Percentiles rank a stretch among this genome's conserved stretches.
phyloP scores from a whole-genome alignment of 2,888 invertebrate species.

The Mycogona germanica region DNA sequence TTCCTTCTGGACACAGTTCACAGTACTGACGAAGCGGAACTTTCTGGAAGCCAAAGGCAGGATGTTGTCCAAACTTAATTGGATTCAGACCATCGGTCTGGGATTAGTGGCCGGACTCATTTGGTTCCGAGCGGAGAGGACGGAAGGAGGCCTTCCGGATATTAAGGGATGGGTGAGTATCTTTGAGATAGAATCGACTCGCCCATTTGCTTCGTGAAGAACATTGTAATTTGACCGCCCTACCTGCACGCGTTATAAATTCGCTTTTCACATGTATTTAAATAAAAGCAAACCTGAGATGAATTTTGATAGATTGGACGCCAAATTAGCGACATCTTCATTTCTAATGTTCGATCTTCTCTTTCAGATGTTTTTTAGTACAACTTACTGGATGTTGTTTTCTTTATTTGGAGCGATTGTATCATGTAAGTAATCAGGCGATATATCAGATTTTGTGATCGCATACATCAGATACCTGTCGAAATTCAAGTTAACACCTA shows the following conservation, averaged over 20 bases:
- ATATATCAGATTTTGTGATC: background rate
- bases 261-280: background rate
- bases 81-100: constrained; percentile 59
- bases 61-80: constrained; percentile 62
- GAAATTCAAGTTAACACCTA: background rate
- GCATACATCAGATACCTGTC: background rate
- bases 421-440: constrained; percentile 58
- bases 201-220: background rate
- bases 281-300: too few relatives aligned
- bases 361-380: constrained; percentile 60
- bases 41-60: constrained; percentile 60
- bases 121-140: constrained; percentile 64
- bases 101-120: constrained; percentile 59
- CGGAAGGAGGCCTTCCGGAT: constrained; percentile 59
- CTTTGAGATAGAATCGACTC: background rate
- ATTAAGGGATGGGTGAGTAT: constrained; percentile 51
- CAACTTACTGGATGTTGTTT: constrained; percentile 70
- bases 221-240: background rate
- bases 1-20: constrained; percentile 62
- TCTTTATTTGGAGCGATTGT: constrained; percentile 63
- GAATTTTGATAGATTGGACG: background rate
- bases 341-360: background rate
- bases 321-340: background rate
- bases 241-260: too few relatives aligned
- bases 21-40: constrained; percentile 57